Base-by-base conservation (phyloP, 2,113 vertebrate genomes). In the Tapirus terrestris region DNA sequence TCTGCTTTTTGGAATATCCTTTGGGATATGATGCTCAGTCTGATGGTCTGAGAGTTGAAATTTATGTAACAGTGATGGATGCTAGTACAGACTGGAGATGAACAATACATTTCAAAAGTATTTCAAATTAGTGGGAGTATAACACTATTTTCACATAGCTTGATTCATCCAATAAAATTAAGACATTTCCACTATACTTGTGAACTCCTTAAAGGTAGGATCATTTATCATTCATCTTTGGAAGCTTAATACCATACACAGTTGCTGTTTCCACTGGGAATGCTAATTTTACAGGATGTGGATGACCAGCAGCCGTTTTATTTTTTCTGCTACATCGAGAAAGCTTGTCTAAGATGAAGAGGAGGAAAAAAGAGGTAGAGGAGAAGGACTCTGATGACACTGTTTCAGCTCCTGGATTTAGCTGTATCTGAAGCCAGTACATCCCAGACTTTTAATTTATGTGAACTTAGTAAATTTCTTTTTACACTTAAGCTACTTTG, bases 91-190 rank as follows among this genome's bases (percentile, higher is more conserved):
- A 91, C 9, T 81, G 76, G 36, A 79, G 12, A 89, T 51, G 36
- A 89, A 56, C 18, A 65, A 51, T 76, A 58, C 7, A 67, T 60
- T 81, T 61, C 6, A 6, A 81, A 97, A 89, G 27, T n/a, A 63
- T 65, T 86, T 91, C 12, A 77, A 86, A 67, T 82, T 67, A 75
- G 43, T 63, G 21, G 4, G 6, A 68, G 23, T 73, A 67, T n/a
- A 84, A 51, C 80, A 61, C 20, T 65, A 82, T 6, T 91, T 93
- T 88, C 14, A 67, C 18, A 77, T 31, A 48, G 20, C 31, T 86
- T 73, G 29, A 72, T 94, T 95, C 16, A 65, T 7, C 11, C 51
- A 77, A 96, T 76, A 91, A 89, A 93, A 84, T 53, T 48, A 92
- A 91, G 95, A 45, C 20, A 72, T 94, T 81, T 63, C 72, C 56